phyloP scores from a whole-genome alignment of 2,888 invertebrate species.

The Ormyrus rosae region DNA sequence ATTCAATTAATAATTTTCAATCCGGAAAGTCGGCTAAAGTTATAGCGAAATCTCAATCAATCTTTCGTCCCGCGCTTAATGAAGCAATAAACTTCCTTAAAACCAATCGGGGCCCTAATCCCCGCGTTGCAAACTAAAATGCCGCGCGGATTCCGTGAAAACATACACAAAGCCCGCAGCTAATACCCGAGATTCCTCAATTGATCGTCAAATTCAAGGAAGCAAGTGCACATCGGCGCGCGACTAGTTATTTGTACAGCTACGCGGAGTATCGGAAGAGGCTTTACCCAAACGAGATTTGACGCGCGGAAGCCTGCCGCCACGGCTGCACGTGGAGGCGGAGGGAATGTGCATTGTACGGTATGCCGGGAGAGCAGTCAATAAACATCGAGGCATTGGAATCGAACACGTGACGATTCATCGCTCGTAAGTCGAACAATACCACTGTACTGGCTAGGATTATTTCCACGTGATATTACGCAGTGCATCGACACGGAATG shows the following conservation, averaged over 20 bases:
- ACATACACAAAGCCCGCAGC: too few relatives aligned
- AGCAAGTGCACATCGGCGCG: too few relatives aligned
- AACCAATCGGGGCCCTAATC: too few relatives aligned
- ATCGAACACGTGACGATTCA: constrained; percentile 21
- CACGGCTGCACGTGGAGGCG: constrained; percentile 7
- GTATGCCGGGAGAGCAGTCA: not conserved
- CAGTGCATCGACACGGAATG: not conserved
- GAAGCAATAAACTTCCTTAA: too few relatives aligned
- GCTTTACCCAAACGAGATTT: constrained; percentile 69
- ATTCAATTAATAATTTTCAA: too few relatives aligned
- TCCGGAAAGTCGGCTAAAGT: too few relatives aligned
- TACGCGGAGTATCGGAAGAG: constrained; percentile 36
- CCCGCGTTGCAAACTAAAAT: too few relatives aligned
- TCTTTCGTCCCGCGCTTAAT: too few relatives aligned
- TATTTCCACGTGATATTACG: constrained; percentile 17
- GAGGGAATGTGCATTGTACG: not conserved
- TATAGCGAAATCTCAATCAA: too few relatives aligned
- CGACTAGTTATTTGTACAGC: constrained; percentile 1
- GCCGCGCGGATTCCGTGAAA: too few relatives aligned
- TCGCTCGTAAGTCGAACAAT: constrained; percentile 3
- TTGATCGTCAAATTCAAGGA: too few relatives aligned
- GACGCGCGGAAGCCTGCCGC: constrained; percentile 46
- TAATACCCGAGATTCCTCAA: too few relatives aligned
- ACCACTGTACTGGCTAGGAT: not conserved
- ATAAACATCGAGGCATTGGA: constrained; percentile 24